Evolutionary conservation across 2,797 vertebrate genomes (phyloP), one percentile per base, ranked within the genome.

Genomic region (Oryzias sinensis): DNA sequence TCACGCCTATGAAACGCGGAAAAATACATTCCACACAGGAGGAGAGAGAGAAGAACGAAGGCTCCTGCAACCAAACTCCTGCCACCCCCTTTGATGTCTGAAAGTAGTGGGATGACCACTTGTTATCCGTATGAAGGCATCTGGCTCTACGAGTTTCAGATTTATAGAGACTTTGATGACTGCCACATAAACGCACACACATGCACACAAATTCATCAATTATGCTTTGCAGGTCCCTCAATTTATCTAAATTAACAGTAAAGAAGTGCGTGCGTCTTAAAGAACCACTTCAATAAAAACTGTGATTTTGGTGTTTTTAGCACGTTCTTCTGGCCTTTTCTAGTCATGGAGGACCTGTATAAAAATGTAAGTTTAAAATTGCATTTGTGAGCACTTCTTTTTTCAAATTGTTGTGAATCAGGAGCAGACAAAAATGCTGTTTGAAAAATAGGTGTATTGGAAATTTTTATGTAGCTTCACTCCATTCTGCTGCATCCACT

Each of bases 101-200:
- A 77, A 79, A 77, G 81, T 77, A 78, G 76, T 73, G 76, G 73
- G 79, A 70, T 79, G 82, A 81, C 70, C 59, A 64, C 81, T 87
- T 77, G 85, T 87, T 89, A 89, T 90, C 90, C 82, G 80, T 65
- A 69, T 81, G 79, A 82, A 72, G 81, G 83, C 72, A 84, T 87
- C 77, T 88, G 87, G 82, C 53, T 71, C 59, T 77, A 79, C 80
- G 81, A 68, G 73, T 82, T 74, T 71, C 44, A 59, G 87, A 89
- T 87, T 84, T 75, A 84, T 81, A 66, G 68, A 53, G 57, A 71
- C 85, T 86, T 85, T 87, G 82, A 87, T 84, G 81, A 71, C 62
- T 72, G 70, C 76, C 77, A 77, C 70, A 72, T 66, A 72, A 65
- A 64, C 74, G 70, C 62, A 60, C 42, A 43, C 65, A 68, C 65